Percentiles rank a stretch among this genome's conserved stretches.
phyloP scores from a whole-genome alignment of 2,113 vertebrate genomes.

The Hassar affinis region DNA sequence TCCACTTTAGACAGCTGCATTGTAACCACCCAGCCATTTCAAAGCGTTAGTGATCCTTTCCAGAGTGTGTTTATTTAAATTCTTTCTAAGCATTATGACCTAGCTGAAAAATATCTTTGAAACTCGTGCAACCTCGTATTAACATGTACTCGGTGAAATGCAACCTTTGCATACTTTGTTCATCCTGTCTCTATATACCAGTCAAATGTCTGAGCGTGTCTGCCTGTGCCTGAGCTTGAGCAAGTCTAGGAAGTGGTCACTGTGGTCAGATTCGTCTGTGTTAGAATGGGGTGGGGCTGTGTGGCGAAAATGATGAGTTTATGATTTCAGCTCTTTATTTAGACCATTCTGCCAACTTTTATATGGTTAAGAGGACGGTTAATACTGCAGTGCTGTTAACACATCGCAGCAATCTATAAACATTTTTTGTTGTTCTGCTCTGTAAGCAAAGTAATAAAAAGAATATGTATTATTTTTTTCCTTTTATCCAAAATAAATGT shows the following conservation, averaged over 20 bases:
- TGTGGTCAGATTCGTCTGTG: constrained; percentile 31
- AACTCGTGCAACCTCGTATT: neutral
- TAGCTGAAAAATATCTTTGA: neutral
- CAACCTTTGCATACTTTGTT: neutral
- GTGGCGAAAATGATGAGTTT: constrained; percentile 18
- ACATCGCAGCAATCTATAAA: neutral
- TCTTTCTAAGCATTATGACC: neutral
- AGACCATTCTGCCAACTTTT: neutral
- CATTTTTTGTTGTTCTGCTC: neutral
- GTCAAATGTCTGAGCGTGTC: neutral
- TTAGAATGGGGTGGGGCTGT: constrained; percentile 20
- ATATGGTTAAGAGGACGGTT: neutral
- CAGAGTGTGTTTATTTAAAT: neutral
- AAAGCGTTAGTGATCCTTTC: neutral
- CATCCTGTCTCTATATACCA: neutral
- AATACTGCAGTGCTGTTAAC: neutral
- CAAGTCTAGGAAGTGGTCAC: constrained; percentile 44
- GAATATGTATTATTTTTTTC: neutral
- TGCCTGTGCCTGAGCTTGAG: neutral
- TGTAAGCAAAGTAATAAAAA: neutral
- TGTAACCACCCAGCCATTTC: neutral
- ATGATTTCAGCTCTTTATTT: constrained; percentile 36
- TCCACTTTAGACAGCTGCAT: constrained; percentile 17
- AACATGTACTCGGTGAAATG: neutral
- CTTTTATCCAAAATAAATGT: neutral